Percentiles rank a stretch among this genome's conserved stretches.
Conservation (phyloP, 2,113 vertebrate genomes). For the Dunckerocampus dactyliophorus region DNA sequence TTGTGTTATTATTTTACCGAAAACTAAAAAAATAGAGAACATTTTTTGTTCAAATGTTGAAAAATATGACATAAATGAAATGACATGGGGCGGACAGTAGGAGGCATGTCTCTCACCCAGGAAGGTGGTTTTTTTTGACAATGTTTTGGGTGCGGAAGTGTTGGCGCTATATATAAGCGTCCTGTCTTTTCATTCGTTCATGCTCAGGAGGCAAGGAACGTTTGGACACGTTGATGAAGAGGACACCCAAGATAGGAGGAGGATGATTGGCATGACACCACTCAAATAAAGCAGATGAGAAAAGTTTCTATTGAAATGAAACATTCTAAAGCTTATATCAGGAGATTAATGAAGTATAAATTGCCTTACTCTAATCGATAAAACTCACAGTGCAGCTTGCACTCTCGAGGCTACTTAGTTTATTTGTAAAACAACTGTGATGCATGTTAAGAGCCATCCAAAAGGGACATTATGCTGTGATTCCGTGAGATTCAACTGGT, state of each 20-base stretch:
- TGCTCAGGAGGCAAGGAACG: no score
- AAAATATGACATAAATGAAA: no score
- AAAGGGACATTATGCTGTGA: neutral
- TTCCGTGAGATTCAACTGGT: neutral
- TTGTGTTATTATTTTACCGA: no score
- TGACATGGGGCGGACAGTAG: no score
- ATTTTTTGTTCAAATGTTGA: no score
- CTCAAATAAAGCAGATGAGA: neutral
- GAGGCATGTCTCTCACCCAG: no score
- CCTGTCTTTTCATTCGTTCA: no score
- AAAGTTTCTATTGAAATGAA: neutral
- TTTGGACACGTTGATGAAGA: neutral
- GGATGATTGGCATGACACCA: neutral
- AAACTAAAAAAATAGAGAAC: no score
- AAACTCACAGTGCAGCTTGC: neutral
- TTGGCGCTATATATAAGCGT: no score
- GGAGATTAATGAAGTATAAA: neutral
- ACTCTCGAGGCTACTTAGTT: conserved; percentile 3
- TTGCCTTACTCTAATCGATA: neutral
- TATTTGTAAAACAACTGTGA: neutral
- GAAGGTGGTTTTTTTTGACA: no score
- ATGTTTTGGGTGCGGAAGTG: no score
- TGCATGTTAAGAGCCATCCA: conserved; percentile 3
- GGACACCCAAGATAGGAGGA: neutral
- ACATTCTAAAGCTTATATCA: no score